phyloP scores from a whole-genome alignment of 1,140 invertebrate species.

The Magallana gigas region DNA sequence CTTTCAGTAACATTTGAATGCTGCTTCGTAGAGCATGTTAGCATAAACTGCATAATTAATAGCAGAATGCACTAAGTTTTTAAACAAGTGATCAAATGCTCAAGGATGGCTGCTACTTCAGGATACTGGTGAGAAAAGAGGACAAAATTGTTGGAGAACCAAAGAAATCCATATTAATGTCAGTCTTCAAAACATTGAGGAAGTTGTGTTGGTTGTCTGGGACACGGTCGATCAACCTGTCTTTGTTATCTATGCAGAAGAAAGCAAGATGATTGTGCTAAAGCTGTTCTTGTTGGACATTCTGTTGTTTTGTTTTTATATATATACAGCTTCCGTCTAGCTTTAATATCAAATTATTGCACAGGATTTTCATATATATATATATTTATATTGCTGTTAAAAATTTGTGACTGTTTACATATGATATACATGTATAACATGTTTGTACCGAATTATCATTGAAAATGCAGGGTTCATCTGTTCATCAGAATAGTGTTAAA shows the following conservation, averaged over 20 bases:
- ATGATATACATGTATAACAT: neutral
- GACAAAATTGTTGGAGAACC: neutral
- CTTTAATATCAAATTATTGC: slow-evolving; percentile 37
- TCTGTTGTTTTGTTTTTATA: slow-evolving; percentile 16
- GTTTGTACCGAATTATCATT: slow-evolving; percentile 1
- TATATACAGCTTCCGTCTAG: slow-evolving; percentile 35
- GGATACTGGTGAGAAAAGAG: neutral
- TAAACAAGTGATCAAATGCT: neutral
- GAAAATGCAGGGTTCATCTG: neutral
- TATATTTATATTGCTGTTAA: slow-evolving; percentile 26
- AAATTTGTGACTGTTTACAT: slow-evolving; percentile 1
- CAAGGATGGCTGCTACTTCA: neutral
- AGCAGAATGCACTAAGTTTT: neutral
- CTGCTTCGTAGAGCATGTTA: slow-evolving; percentile 9
- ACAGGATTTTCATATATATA: slow-evolving; percentile 22
- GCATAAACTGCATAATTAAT: neutral
- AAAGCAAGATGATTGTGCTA: neutral
- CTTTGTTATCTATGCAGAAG: slow-evolving; percentile 27
- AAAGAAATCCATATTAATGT: slow-evolving; percentile 10
- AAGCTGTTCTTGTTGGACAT: slow-evolving; percentile 22
- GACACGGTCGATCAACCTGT: neutral
- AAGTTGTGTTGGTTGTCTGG: neutral
- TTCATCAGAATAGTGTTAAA: neutral
- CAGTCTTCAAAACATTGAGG: slow-evolving; percentile 4
- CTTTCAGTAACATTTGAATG: neutral